Base-by-base conservation (phyloP, 2,797 vertebrate species). In the Muscicapa striata region DNA sequence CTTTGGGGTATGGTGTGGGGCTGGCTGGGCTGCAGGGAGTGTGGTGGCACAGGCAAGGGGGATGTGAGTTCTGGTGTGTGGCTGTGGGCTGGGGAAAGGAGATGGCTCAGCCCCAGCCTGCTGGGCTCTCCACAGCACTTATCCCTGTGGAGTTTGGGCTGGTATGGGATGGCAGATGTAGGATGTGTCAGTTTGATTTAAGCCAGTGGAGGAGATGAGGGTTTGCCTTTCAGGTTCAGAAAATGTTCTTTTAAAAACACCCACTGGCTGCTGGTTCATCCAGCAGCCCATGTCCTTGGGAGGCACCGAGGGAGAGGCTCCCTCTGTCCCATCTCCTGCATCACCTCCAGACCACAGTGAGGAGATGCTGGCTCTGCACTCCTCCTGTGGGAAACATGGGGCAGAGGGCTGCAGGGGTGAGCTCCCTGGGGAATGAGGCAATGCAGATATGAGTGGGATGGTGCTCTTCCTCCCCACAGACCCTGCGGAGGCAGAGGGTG, bases 401-500 rank as follows among this genome's bases (percentile, higher is more conserved):
- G 64, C 10, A 41, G 85, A 24, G 43, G 15, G 36, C 7, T 30
- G 58, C 8, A 14, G 59, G 51, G 55, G 7, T 12, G 54, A 51
- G 3, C 27, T 22, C 14, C 48, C 14, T 19, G 38, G 32, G 48
- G 15, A 67, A 11, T 0, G 10, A 36, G 36, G 15, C 16, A 23
- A 2, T 43, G 57, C 41, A 23, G 48, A 10, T 9, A 8, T 3
- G 0, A 5, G n/a, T 9, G 7, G 16, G 30, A 7, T 26, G 45
- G 1, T 80, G 22, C 3, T 26, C 5, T 79, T 69, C 58, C 38
- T 48, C 32, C 77, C 11, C 18, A 7, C 63, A 99, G 99, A 97
- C 97, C 90, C 97, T 98, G 63, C 95, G 98, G 15, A 98, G 98
- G 29, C 98, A 98, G 76, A 97, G 98, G 55, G 97, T 98, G 12